Conservation (phyloP, 2,888 invertebrate species). For the Ditylenchus weischeri region DNA sequence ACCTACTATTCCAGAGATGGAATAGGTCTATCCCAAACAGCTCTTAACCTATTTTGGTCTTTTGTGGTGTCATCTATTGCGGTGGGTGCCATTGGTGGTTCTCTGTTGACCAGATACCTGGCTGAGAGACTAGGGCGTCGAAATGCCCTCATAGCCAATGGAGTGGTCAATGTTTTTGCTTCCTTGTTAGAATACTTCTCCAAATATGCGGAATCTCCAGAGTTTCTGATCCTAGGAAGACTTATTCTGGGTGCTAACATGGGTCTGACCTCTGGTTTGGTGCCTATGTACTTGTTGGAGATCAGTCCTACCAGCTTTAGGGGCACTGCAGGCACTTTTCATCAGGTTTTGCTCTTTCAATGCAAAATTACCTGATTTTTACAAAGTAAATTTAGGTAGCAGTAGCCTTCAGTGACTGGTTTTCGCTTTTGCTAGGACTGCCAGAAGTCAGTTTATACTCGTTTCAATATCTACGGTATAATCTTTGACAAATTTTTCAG, state of each 20-base stretch:
- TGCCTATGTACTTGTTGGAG: conserved; percentile 62
- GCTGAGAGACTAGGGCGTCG: conserved; percentile 60
- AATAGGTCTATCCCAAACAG: conserved; percentile 27
- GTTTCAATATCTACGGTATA: not conserved
- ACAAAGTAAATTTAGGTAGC: conserved; percentile 48
- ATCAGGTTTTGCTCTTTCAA: conserved; percentile 42
- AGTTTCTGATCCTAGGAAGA: conserved; percentile 62
- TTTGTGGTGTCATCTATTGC: conserved; percentile 59
- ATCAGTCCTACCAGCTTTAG: conserved; percentile 60
- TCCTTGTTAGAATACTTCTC: conserved; percentile 60
- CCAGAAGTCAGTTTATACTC: conserved; percentile 43
- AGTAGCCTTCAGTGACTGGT: conserved; percentile 61
- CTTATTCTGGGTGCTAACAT: conserved; percentile 58
- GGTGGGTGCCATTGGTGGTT: conserved; percentile 33
- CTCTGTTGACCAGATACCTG: conserved; percentile 39
- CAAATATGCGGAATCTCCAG: conserved; percentile 58
- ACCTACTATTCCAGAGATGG: conserved; percentile 48
- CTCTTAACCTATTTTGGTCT: conserved; percentile 59
- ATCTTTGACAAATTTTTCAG: conserved; percentile 21
- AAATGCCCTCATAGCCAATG: conserved; percentile 55
- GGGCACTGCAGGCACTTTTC: conserved; percentile 61
- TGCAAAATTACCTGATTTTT: conserved; percentile 1
- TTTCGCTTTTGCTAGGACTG: conserved; percentile 61
- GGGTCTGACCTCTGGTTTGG: conserved; percentile 62
- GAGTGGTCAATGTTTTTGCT: conserved; percentile 57